A percentile compares a stretch with the other conserved stretches of the same genome.
Evolutionary conservation across 2,113 vertebrate genomes (phyloP).

Genomic region (Pseudorectes ferrugineus): DNA sequence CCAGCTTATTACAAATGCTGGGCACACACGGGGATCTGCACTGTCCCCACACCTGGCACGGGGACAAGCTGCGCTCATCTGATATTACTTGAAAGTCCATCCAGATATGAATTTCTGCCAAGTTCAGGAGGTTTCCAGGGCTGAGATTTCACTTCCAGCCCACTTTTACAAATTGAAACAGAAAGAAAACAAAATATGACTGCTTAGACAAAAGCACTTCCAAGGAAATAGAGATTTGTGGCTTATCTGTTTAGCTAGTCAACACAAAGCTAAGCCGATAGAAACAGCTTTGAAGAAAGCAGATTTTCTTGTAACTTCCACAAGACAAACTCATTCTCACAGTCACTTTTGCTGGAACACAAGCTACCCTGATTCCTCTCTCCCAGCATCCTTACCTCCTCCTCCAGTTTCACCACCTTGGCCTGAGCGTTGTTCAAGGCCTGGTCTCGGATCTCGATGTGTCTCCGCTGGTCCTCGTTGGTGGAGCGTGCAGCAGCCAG

Average conservation of each 20-base stretch:
- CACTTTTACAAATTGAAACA: constrained; percentile 19
- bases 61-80: background rate
- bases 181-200: background rate
- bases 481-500: constrained; percentile 85
- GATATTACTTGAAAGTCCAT: background rate
- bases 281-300: background rate
- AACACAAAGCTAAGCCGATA: background rate
- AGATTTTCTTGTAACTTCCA: background rate
- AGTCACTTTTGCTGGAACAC: background rate
- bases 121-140: background rate
- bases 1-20: background rate
- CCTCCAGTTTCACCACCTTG: constrained; percentile 96
- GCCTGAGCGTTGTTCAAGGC: constrained; percentile 95
- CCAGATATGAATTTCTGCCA: constrained; percentile 1
- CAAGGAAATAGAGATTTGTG: constrained; percentile 1
- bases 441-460: constrained; percentile 98
- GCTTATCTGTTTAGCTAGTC: constrained; percentile 19
- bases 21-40: background rate
- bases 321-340: background rate
- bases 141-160: background rate
- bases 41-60: constrained; percentile 9
- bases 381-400: constrained; percentile 81
- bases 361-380: background rate
- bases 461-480: constrained; percentile 93
- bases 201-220: background rate